Evolutionary conservation across 2,888 invertebrate species (phyloP).

Genomic region (Hymenopus coronatus): DNA sequence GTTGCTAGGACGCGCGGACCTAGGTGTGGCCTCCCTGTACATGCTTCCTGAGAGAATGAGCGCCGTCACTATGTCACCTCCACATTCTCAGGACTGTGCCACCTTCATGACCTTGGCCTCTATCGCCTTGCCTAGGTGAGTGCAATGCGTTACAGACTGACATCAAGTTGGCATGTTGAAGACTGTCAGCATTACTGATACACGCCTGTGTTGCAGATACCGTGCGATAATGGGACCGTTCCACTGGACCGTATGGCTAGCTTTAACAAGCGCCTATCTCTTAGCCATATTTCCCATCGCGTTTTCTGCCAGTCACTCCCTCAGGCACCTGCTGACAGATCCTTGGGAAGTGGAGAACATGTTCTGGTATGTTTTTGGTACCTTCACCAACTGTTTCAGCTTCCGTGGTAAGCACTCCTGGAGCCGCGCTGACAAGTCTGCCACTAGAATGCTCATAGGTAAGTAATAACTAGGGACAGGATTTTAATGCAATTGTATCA

Average conservation of each 20-base stretch:
- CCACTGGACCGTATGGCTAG: constrained; percentile 77
- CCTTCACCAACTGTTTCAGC: constrained; percentile 78
- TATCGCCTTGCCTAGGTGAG: constrained; percentile 70
- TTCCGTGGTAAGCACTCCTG: constrained; percentile 64
- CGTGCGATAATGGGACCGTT: constrained; percentile 82
- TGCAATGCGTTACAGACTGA: not conserved
- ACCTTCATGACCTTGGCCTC: constrained; percentile 73
- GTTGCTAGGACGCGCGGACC: constrained; percentile 54
- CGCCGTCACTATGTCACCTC: constrained; percentile 59
- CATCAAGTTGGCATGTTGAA: not conserved
- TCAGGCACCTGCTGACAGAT: constrained; percentile 62
- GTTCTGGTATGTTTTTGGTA: constrained; percentile 86
- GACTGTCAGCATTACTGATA: not conserved
- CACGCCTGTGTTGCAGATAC: constrained; percentile 54
- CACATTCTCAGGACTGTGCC: constrained; percentile 73
- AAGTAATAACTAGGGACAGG: constrained; percentile 36
- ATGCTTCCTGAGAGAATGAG: constrained; percentile 53
- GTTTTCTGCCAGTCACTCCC: constrained; percentile 67
- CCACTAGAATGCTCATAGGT: constrained; percentile 72
- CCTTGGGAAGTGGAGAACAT: constrained; percentile 75
- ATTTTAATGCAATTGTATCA: too few species aligned
- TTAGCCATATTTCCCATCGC: constrained; percentile 72
- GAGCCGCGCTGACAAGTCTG: constrained; percentile 65
- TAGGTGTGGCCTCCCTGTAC: constrained; percentile 73
- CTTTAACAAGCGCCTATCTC: constrained; percentile 67